phyloP scores from a whole-genome alignment of 2,888 invertebrate genomes.

The Ptycholaimellus sp. region DNA sequence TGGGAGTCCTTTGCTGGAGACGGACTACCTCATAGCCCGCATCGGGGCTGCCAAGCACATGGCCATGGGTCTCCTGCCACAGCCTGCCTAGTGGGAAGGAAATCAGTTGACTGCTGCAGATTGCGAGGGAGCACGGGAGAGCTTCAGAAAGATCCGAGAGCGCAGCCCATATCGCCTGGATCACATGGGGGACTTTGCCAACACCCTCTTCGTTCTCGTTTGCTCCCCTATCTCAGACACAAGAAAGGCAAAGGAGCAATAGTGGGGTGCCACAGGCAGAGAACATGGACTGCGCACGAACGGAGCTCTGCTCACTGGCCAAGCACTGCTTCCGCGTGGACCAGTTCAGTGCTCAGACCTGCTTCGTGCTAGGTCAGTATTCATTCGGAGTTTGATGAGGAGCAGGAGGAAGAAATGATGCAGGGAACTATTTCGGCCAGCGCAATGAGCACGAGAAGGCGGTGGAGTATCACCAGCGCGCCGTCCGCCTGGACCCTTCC shows the following conservation, averaged over 20 bases:
- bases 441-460: conserved; percentile 86
- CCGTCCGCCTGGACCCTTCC: conserved; percentile 70
- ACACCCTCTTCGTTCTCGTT: conserved; percentile 76
- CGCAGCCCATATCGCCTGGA: conserved; percentile 76
- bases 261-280: too few species aligned
- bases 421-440: conserved; percentile 87
- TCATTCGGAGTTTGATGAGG: background rate
- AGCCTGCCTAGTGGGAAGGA: too few species aligned
- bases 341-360: conserved; percentile 86
- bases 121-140: conserved; percentile 13
- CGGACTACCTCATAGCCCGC: conserved; percentile 67
- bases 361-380: conserved; percentile 67
- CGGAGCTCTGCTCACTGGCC: too few species aligned
- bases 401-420: conserved; percentile 14
- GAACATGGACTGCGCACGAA: too few species aligned
- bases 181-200: conserved; percentile 85
- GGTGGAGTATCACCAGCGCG: conserved; percentile 83
- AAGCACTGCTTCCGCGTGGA: conserved; percentile 77
- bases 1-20: conserved; percentile 63
- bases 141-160: conserved; percentile 53
- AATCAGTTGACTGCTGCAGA: too few species aligned
- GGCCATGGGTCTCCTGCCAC: too few species aligned
- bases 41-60: conserved; percentile 72
- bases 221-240: too few species aligned
- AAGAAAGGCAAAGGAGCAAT: too few species aligned